phyloP scores from a whole-genome alignment of 2,888 invertebrate genomes.

The Lithosia quadra region DNA sequence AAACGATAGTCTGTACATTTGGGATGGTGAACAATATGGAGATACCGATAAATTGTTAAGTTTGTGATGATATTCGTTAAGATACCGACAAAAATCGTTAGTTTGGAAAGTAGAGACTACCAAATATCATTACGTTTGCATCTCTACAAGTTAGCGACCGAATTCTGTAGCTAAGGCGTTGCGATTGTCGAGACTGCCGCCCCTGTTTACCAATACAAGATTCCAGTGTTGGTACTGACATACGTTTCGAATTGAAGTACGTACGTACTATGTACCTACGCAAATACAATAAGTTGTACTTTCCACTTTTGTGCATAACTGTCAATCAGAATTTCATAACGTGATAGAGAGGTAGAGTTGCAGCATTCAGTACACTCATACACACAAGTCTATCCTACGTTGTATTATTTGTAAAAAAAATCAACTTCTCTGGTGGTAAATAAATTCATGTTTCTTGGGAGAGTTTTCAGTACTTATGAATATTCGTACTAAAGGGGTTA shows the following conservation, averaged over 20 bases:
- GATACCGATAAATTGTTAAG: too few species aligned
- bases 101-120: too few species aligned
- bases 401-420: not conserved
- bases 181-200: too few species aligned
- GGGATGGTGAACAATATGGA: too few species aligned
- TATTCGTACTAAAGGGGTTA: not conserved
- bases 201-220: slow-evolving; percentile 10
- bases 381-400: not conserved
- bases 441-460: too few species aligned
- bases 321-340: slow-evolving; percentile 55
- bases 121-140: too few species aligned
- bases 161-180: too few species aligned
- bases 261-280: slow-evolving; percentile 6
- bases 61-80: too few species aligned
- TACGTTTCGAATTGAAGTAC: not conserved
- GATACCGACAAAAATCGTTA: too few species aligned
- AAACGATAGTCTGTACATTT: too few species aligned
- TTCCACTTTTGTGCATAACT: slow-evolving; percentile 38
- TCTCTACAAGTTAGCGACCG: too few species aligned
- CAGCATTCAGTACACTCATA: slow-evolving; percentile 28
- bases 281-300: slow-evolving; percentile 24
- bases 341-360: slow-evolving; percentile 42
- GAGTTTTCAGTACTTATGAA: not conserved
- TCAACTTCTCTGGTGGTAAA: not conserved
- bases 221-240: slow-evolving; percentile 5